Evolutionary conservation across 37 sponge, comb jelly and placozoan genomes (phyloP).

Genomic region (Oscarella lobularis): DNA sequence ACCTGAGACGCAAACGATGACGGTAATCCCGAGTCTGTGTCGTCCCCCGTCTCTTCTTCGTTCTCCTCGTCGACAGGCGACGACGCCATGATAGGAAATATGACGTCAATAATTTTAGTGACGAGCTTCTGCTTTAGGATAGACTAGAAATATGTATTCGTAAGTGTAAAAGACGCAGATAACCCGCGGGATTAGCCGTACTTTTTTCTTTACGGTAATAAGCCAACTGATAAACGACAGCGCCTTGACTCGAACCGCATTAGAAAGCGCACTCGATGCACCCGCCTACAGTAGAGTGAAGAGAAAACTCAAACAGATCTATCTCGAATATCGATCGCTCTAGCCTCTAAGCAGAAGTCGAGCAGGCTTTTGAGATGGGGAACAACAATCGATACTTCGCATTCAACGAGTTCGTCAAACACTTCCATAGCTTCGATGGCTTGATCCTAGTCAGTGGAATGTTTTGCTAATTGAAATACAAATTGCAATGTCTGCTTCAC

Average conservation of each 20-base stretch:
- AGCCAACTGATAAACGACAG: constrained; percentile 78
- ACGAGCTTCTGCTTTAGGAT: constrained; percentile 44
- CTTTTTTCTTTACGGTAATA: constrained; percentile 72
- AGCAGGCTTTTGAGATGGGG: constrained; percentile 58
- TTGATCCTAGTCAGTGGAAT: constrained; percentile 31
- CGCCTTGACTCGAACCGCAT: constrained; percentile 67
- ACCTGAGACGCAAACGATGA: constrained; percentile 45
- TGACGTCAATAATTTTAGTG: constrained; percentile 19
- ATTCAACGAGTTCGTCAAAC: constrained; percentile 90
- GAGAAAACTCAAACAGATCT: no score
- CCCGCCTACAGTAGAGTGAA: no score
- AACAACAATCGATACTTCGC: constrained; percentile 60
- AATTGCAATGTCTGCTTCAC: neutral
- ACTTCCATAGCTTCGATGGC: constrained; percentile 95
- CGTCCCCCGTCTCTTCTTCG: constrained; percentile 34
- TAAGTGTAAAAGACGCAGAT: neutral
- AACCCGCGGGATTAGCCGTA: no score
- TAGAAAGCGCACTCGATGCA: constrained; percentile 25
- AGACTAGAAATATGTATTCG: neutral
- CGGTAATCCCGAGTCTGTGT: constrained; percentile 39
- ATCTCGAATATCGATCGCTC: no score
- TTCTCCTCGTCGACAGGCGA: constrained; percentile 21
- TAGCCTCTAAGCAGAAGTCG: constrained; percentile 64
- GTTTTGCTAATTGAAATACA: neutral
- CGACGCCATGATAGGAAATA: constrained; percentile 50